phyloP scores from a whole-genome alignment of 2,113 vertebrate genomes.

The Elephantulus edwardii region DNA sequence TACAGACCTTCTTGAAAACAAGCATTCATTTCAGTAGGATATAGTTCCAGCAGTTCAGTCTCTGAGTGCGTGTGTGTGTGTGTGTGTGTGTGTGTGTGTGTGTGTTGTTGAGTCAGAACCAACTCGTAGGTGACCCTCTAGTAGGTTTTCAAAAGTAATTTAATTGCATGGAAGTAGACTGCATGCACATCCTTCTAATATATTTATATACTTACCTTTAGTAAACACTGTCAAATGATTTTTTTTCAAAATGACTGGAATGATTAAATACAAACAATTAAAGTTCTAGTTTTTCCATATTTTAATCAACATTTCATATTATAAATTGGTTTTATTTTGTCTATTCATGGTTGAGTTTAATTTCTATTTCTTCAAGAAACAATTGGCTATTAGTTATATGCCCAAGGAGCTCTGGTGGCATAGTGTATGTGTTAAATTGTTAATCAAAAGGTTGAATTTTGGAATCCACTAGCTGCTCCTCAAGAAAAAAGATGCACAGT shows the following conservation, averaged over 20 bases:
- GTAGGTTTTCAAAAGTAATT: too few species aligned
- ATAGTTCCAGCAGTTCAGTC: neutral
- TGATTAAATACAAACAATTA: neutral
- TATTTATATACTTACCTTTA: neutral
- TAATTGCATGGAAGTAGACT: too few species aligned
- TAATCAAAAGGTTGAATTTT: too few species aligned
- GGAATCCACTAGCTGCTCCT: too few species aligned
- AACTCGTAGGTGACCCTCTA: too few species aligned
- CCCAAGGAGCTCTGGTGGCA: too few species aligned
- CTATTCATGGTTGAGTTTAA: neutral
- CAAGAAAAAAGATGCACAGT: too few species aligned
- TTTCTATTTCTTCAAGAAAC: slow-evolving; percentile 26
- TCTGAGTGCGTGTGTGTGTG: too few species aligned
- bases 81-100: too few species aligned
- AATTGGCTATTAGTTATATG: neutral
- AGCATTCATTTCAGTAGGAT: neutral
- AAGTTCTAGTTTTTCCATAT: neutral
- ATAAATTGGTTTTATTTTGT: neutral
- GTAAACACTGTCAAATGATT: neutral
- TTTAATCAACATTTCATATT: slow-evolving; percentile 1
- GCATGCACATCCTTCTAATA: too few species aligned
- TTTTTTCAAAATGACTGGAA: neutral
- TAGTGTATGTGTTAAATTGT: too few species aligned
- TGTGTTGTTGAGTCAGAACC: too few species aligned
- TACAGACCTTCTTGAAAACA: neutral